Evolutionary conservation across 2,113 vertebrate genomes (phyloP).

Genomic region (Misgurnus anguillicaudatus): DNA sequence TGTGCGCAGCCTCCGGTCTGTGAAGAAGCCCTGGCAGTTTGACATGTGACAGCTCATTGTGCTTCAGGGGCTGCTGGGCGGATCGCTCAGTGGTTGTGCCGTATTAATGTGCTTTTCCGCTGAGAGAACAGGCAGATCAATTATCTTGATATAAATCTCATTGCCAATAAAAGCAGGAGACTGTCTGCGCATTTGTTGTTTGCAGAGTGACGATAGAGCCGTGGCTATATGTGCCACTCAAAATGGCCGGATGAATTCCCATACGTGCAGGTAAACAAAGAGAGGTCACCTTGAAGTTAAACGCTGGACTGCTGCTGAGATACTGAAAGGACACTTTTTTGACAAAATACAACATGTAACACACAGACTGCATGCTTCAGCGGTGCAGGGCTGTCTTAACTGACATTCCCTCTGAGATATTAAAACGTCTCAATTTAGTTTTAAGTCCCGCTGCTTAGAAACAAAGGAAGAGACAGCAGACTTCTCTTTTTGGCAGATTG

Average conservation of each 20-base stretch:
- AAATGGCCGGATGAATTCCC: neutral
- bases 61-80: conserved; percentile 12
- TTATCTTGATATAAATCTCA: conserved; percentile 48
- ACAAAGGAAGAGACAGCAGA: neutral
- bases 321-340: neutral
- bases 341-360: conserved; percentile 3
- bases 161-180: conserved; percentile 25
- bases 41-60: conserved; percentile 30
- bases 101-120: conserved; percentile 18
- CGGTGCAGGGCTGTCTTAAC: neutral
- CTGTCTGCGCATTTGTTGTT: conserved; percentile 4
- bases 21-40: conserved; percentile 30
- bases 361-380: neutral
- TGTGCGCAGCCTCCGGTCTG: conserved; percentile 56
- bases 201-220: neutral
- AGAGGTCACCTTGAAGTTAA: conserved; percentile 33
- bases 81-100: conserved; percentile 1
- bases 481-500: neutral
- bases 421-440: neutral
- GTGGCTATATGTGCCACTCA: conserved; percentile 39
- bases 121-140: conserved; percentile 24
- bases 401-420: neutral
- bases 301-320: conserved; percentile 4
- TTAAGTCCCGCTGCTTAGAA: neutral
- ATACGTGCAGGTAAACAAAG: neutral